These are phyloP conservation scores for Notiomystis cincta DNA, from an alignment of 2,113 vertebrate genomes.

Conservation along the genomic window DNA sequence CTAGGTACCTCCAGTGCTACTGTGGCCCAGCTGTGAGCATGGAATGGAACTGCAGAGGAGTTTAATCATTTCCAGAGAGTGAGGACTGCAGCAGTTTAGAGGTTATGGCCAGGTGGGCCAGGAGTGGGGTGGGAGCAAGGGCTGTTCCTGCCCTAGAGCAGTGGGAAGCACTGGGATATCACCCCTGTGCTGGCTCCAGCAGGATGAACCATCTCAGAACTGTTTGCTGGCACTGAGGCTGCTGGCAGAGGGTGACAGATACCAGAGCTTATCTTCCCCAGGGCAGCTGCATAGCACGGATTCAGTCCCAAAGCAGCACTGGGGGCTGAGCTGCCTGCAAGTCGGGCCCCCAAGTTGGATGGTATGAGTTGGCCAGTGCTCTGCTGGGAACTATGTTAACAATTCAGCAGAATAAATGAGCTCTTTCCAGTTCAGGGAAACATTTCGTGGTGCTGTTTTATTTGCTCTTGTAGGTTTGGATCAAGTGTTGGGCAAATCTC, in stretches of 20 bases:
- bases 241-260: background rate
- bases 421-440: background rate
- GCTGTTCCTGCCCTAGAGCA: accelerated
- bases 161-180: background rate
- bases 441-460: background rate
- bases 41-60: background rate
- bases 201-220: background rate
- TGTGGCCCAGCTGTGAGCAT: accelerated
- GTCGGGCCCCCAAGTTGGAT: background rate
- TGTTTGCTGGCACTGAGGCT: background rate
- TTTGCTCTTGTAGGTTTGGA: background rate
- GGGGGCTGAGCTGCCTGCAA: background rate
- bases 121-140: background rate
- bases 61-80: background rate
- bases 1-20: background rate
- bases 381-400: background rate
- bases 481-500: background rate
- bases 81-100: background rate
- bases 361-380: background rate
- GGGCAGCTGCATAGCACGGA: background rate
- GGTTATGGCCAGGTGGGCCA: background rate
- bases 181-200: background rate
- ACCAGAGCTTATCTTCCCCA: background rate
- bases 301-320: background rate
- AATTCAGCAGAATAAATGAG: background rate